Evolutionary conservation across 2,888 invertebrate species (phyloP).

Genomic region (Slavum lentiscoides): DNA sequence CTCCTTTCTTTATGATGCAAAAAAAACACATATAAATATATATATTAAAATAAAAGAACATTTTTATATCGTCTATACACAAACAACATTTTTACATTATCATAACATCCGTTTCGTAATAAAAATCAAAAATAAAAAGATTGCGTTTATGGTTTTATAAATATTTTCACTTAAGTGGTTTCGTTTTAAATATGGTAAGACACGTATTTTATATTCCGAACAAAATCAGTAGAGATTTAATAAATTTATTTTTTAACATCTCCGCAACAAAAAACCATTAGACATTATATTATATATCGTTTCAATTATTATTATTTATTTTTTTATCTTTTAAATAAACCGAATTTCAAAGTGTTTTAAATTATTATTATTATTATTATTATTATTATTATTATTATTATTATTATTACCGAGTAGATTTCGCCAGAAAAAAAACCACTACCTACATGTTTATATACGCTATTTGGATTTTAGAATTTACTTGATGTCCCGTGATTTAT

Average conservation of each 20-base stretch:
- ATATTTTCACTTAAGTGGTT: slow-evolving; percentile 5
- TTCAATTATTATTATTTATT: neutral
- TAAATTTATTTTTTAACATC: neutral
- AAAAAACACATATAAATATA: too few relatives aligned
- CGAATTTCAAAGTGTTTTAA: neutral
- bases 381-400: too few relatives aligned
- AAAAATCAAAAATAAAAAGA: neutral
- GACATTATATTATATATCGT: neutral
- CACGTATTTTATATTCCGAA: neutral
- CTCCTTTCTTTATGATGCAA: too few relatives aligned
- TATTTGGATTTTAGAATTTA: slow-evolving; percentile 3
- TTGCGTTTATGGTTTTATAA: neutral
- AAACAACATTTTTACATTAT: too few relatives aligned
- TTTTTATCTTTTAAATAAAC: neutral
- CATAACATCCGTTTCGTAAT: neutral
- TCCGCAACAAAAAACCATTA: neutral
- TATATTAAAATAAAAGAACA: too few relatives aligned
- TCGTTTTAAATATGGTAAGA: neutral
- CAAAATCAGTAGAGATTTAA: neutral
- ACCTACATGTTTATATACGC: neutral
- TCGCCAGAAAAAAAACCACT: neutral
- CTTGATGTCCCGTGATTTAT: slow-evolving; percentile 21
- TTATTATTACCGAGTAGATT: neutral
- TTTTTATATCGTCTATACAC: too few relatives aligned
- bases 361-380: neutral